These are phyloP conservation scores for Cryptocheilus praepositus DNA, from an alignment of 2,888 invertebrate genomes.

Conservation along the genomic window DNA sequence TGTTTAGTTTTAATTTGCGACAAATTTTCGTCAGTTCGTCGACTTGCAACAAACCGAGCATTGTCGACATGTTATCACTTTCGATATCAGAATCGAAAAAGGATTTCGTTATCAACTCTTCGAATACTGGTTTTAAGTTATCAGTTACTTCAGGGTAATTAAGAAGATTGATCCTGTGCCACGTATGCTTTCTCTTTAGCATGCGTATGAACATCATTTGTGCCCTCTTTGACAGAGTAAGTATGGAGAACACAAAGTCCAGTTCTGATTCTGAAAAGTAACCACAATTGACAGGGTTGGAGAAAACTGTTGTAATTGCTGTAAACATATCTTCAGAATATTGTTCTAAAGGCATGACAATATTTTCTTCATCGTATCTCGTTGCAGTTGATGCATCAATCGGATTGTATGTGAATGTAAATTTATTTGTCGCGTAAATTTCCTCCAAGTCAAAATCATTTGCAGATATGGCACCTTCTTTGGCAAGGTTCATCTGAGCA, in stretches of 20 bases:
- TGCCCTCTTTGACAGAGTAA: constrained; percentile 54
- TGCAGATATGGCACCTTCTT: constrained; percentile 48
- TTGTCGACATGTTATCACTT: constrained; percentile 35
- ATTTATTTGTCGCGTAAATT: constrained; percentile 52
- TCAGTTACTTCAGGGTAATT: constrained; percentile 53
- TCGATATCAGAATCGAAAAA: constrained; percentile 42
- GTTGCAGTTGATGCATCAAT: constrained; percentile 33
- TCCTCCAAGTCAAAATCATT: constrained; percentile 60
- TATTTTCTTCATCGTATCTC: constrained; percentile 54
- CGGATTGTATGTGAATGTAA: constrained; percentile 39
- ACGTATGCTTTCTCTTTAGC: constrained; percentile 58
- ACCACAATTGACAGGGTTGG: constrained; percentile 64
- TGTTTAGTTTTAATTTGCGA: constrained; percentile 53
- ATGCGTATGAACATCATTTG: constrained; percentile 64
- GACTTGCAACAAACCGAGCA: constrained; percentile 56
- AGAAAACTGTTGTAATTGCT: constrained; percentile 58
- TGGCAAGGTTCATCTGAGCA: constrained; percentile 60
- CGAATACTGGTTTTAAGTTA: constrained; percentile 49
- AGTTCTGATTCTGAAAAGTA: constrained; percentile 64
- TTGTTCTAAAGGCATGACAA: constrained; percentile 50
- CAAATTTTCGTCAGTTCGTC: constrained; percentile 59
- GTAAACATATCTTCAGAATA: constrained; percentile 55
- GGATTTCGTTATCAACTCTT: constrained; percentile 41
- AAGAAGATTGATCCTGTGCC: constrained; percentile 55
- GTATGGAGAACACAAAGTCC: constrained; percentile 55